Evolutionary conservation across 2,113 vertebrate species (phyloP), one percentile per base, ranked within the genome.

Genomic region (Mormyrus iriodes): DNA sequence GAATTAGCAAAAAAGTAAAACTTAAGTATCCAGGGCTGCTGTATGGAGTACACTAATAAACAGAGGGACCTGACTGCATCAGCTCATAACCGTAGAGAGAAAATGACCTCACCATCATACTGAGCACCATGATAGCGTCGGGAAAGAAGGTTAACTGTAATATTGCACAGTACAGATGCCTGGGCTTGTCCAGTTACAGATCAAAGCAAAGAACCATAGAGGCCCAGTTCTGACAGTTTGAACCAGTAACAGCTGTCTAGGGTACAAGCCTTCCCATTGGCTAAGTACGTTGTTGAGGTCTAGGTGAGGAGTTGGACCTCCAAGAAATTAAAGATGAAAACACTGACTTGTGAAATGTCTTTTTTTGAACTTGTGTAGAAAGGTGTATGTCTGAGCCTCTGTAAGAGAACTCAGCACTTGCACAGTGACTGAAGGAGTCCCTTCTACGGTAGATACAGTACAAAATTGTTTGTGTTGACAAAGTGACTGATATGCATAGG

Each of bases 341-440:
- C 73, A 39, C 31, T 1, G 8, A 42, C 73, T 79, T 48, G 24
- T 8, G n/a, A 27, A 51, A 85, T 13, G 44, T 49, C 21, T 85
- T 85, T 85, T 48, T 35, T 21, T 27, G 27, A 0, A 55, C 2
- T 2, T 3, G 19, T 53, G 49, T 35, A 31, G 85, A 55, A 86
- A 1, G 12, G 85, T 53, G 13, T 10, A 86, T 15, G 44, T 27
- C 4, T 55, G 48, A 86, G 85, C 51, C 10, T 86, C 51, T 15
- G 15, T 13, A 15, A 86, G 9, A 86, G 51, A 86, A 15, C 48
- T 87, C 53, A 58, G 17, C 10, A 65, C 7, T n/a, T 39, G 55
- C 35, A 87, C 52, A 87, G 86, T 61, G 53, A 65, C 86, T 44
- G 31, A 87, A 65, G 86, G 53, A 27, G 86, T 65, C 52, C 55